Conservation (phyloP, 1,140 invertebrate genomes). For the Apis mellifera region DNA sequence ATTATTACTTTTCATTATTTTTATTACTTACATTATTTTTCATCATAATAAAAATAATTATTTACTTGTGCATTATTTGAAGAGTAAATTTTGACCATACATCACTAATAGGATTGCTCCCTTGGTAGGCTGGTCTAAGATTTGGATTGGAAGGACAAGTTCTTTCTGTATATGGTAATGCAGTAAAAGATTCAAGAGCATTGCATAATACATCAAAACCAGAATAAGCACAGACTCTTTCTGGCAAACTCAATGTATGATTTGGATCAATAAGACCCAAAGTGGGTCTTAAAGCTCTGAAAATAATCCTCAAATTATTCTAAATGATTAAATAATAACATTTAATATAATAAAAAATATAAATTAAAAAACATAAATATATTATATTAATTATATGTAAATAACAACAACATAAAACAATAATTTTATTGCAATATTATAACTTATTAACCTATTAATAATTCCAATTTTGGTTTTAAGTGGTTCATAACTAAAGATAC, state of each 20-base stretch:
- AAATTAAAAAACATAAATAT: neutral
- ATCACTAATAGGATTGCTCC: slow-evolving; percentile 95
- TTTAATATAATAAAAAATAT: neutral
- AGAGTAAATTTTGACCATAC: slow-evolving; percentile 94
- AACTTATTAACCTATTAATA: slow-evolving; percentile 81
- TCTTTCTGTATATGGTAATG: slow-evolving; percentile 91
- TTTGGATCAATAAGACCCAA: slow-evolving; percentile 94
- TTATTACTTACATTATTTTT: neutral
- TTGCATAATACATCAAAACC: slow-evolving; percentile 94
- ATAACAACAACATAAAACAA: neutral
- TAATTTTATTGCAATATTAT: neutral
- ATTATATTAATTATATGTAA: neutral
- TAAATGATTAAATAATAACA: neutral
- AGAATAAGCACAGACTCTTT: slow-evolving; percentile 91
- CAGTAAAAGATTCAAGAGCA: slow-evolving; percentile 95
- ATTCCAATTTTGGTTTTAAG: slow-evolving; percentile 95
- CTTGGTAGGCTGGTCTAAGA: slow-evolving; percentile 92
- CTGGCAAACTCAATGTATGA: slow-evolving; percentile 90
- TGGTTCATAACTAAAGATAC: slow-evolving; percentile 93
- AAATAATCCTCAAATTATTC: no score
- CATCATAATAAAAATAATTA: slow-evolving; percentile 30
- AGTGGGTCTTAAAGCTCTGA: slow-evolving; percentile 87
- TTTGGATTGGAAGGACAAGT: slow-evolving; percentile 90
- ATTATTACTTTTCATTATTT: no score
- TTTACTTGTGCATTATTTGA: slow-evolving; percentile 85